A percentile compares a stretch with the other conserved stretches of the same genome.
phyloP scores from a whole-genome alignment of 2,113 vertebrate species.

The Erythrocercus mccallii region DNA sequence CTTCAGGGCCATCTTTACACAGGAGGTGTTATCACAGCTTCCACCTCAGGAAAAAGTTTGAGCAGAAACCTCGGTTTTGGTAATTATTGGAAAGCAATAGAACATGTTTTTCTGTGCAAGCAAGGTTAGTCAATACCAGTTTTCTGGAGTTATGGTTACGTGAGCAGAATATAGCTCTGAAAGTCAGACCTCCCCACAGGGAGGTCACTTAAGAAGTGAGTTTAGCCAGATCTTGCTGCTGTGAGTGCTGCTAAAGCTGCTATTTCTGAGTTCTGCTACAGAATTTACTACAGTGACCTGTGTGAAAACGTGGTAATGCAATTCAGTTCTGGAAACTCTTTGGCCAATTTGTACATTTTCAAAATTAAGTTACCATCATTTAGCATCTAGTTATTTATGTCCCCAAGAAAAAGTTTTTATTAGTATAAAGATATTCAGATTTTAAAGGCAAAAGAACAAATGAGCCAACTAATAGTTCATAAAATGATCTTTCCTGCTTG shows the following conservation, averaged over 20 bases:
- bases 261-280: not conserved
- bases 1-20: not conserved
- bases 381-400: not conserved
- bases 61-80: not conserved
- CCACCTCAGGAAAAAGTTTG: not conserved
- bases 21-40: not conserved
- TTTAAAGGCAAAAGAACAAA: slow-evolving; percentile 20
- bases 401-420: not conserved
- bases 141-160: not conserved
- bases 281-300: not conserved
- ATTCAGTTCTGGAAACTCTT: not conserved
- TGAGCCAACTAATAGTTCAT: not conserved
- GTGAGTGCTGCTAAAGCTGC: not conserved
- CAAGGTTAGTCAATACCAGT: not conserved
- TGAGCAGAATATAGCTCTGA: not conserved
- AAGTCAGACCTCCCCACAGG: not conserved
- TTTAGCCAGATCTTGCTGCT: not conserved
- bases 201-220: rapidly evolving
- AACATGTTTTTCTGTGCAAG: not conserved
- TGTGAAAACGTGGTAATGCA: not conserved
- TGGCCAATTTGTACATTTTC: not conserved
- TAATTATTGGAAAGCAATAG: not conserved
- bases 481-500: not conserved
- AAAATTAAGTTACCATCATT: not conserved
- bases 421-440: not conserved